phyloP scores from a whole-genome alignment of 1,140 invertebrate genomes.

The Drosophila takahashii region DNA sequence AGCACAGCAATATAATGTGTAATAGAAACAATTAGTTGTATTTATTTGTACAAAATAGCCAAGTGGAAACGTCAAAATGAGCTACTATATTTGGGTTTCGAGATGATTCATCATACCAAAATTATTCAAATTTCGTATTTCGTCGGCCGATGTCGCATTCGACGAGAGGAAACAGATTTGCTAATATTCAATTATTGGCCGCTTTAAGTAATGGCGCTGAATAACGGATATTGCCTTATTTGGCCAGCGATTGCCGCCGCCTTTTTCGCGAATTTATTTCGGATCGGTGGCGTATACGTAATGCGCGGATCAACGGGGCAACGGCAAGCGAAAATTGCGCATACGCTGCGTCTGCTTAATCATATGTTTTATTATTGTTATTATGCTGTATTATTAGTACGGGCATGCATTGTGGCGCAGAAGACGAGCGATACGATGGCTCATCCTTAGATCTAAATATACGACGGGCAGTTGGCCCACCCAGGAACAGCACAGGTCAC shows the following conservation, averaged over 20 bases:
- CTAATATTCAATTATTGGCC: slow-evolving; percentile 4
- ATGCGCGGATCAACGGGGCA: neutral
- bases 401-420: slow-evolving; percentile 62
- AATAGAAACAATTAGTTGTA: slow-evolving; percentile 36
- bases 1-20: slow-evolving; percentile 12
- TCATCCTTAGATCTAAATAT: slow-evolving; percentile 52
- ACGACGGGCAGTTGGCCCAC: slow-evolving; percentile 7
- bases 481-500: neutral
- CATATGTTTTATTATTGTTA: slow-evolving; percentile 30
- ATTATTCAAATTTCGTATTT: neutral
- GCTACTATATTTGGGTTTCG: slow-evolving; percentile 1
- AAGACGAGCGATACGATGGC: slow-evolving; percentile 45
- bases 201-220: slow-evolving; percentile 17
- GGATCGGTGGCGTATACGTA: slow-evolving; percentile 39
- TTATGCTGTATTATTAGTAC: slow-evolving; percentile 44
- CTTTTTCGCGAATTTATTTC: slow-evolving; percentile 6
- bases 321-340: slow-evolving; percentile 51
- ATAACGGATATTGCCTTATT: slow-evolving; percentile 40
- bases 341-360: slow-evolving; percentile 58
- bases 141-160: slow-evolving; percentile 5
- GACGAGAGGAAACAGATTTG: slow-evolving; percentile 4
- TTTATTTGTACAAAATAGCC: slow-evolving; percentile 28
- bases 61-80: slow-evolving; percentile 17
- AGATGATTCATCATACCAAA: slow-evolving; percentile 14
- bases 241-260: slow-evolving; percentile 23